Evolutionary conservation across 1,140 invertebrate genomes (phyloP).

Genomic region (Hycleus phaleratus): DNA sequence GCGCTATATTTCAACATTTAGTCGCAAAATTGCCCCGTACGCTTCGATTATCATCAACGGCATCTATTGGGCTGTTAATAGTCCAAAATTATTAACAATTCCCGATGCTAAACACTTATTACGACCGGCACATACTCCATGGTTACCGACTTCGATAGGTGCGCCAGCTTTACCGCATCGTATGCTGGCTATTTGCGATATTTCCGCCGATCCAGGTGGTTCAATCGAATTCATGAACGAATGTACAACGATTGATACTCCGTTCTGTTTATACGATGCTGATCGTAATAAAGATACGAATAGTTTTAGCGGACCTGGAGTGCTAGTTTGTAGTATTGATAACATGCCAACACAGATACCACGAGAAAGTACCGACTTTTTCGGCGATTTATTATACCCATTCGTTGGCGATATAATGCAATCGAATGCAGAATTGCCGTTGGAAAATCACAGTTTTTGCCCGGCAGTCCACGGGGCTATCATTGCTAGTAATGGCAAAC

Average conservation of each 20-base stretch:
- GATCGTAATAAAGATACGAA: slow-evolving; percentile 95
- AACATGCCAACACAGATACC: slow-evolving; percentile 99
- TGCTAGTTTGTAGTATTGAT: slow-evolving; percentile 97
- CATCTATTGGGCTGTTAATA: slow-evolving; percentile 97
- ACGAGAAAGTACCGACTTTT: slow-evolving; percentile 94
- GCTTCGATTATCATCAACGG: slow-evolving; percentile 96
- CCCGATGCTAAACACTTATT: slow-evolving; percentile 95
- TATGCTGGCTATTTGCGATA: slow-evolving; percentile 92
- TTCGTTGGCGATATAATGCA: slow-evolving; percentile 85
- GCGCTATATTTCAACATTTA: slow-evolving; percentile 92
- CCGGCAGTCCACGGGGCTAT: slow-evolving; percentile 83
- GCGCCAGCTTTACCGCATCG: slow-evolving; percentile 85
- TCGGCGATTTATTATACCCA: slow-evolving; percentile 87
- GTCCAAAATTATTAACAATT: slow-evolving; percentile 92
- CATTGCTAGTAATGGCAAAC: slow-evolving; percentile 88
- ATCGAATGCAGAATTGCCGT: slow-evolving; percentile 77
- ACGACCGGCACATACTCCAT: slow-evolving; percentile 79
- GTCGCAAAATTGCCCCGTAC: slow-evolving; percentile 95
- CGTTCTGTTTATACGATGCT: slow-evolving; percentile 97
- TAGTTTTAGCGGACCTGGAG: slow-evolving; percentile 92
- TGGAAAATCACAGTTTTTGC: slow-evolving; percentile 71
- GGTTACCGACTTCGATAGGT: slow-evolving; percentile 79
- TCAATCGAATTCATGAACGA: slow-evolving; percentile 99
- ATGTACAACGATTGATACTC: slow-evolving; percentile 98
- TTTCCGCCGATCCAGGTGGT: slow-evolving; percentile 90